Conservation (phyloP, 2,888 invertebrate species). For the Osmoderma eremita region DNA sequence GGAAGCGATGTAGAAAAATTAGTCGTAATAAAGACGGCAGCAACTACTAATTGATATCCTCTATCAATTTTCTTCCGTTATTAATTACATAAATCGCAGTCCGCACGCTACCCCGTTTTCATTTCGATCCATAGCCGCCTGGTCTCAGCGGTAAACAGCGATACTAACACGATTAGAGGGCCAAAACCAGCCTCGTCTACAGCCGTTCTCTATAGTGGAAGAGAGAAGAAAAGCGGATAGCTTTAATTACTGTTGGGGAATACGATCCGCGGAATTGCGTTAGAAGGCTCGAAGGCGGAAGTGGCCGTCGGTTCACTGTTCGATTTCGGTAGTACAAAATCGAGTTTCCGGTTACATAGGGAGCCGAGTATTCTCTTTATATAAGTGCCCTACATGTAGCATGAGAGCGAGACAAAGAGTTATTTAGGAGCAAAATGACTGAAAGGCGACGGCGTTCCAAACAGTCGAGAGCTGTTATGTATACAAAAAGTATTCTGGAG, state of each 20-base stretch:
- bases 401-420: too few relatives aligned
- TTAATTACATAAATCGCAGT: constrained; percentile 22
- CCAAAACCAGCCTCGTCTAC: background rate
- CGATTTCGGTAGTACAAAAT: constrained; percentile 24
- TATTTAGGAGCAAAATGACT: too few relatives aligned
- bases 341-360: constrained; percentile 24
- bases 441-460: too few relatives aligned
- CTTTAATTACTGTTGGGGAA: constrained; percentile 28
- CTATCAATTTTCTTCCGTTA: constrained; percentile 8
- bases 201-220: background rate
- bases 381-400: too few relatives aligned
- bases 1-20: too few relatives aligned
- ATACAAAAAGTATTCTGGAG: too few relatives aligned
- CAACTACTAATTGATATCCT: background rate
- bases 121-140: background rate
- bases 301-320: constrained; percentile 9
- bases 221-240: constrained; percentile 17
- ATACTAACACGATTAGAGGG: constrained; percentile 9
- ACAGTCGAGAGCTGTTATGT: too few relatives aligned
- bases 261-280: constrained; percentile 12
- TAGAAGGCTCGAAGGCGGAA: constrained; percentile 3
- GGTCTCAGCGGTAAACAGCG: constrained; percentile 10
- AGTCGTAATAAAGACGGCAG: too few relatives aligned
- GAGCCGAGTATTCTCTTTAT: background rate
- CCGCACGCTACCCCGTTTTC: background rate